A percentile compares a stretch with the other conserved stretches of the same genome.
Conservation (phyloP, 1,140 invertebrate genomes). For the Tetramorium parvispinum region DNA sequence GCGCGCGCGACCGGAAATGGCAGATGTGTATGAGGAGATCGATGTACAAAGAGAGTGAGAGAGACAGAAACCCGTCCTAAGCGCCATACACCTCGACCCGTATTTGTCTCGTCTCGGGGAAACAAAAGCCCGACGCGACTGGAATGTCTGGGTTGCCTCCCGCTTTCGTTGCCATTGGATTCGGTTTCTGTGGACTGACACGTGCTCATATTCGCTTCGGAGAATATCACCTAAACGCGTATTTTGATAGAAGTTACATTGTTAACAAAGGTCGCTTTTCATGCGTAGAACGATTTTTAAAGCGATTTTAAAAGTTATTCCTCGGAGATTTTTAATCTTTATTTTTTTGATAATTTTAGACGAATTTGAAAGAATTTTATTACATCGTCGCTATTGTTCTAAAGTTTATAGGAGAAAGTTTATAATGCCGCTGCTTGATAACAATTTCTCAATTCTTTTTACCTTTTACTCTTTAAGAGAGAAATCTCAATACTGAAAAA, state of each 20-base stretch:
- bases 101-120: constrained; percentile 65
- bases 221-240: not conserved
- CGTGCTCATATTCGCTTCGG: not conserved
- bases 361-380: not conserved
- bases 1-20: constrained; percentile 63
- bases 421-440: too few relatives aligned
- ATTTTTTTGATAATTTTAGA: not conserved
- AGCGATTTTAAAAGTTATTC: not conserved
- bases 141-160: constrained; percentile 3
- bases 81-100: constrained; percentile 37
- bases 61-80: not conserved
- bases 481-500: too few relatives aligned
- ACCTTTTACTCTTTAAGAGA: too few relatives aligned
- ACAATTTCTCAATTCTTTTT: not conserved
- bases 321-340: not conserved
- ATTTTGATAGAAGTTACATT: constrained; percentile 4
- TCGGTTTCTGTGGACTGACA: constrained; percentile 16
- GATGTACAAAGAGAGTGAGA: constrained; percentile 37
- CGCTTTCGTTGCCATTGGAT: constrained; percentile 7
- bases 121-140: constrained; percentile 61
- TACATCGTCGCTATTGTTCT: not conserved
- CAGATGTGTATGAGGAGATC: constrained; percentile 70
- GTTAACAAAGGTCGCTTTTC: not conserved
- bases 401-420: not conserved
- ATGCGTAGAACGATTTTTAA: not conserved